Percentiles rank a stretch among this genome's conserved stretches.
phyloP scores from a whole-genome alignment of 1,140 invertebrate genomes.

The Schlechtendalia chinensis region DNA sequence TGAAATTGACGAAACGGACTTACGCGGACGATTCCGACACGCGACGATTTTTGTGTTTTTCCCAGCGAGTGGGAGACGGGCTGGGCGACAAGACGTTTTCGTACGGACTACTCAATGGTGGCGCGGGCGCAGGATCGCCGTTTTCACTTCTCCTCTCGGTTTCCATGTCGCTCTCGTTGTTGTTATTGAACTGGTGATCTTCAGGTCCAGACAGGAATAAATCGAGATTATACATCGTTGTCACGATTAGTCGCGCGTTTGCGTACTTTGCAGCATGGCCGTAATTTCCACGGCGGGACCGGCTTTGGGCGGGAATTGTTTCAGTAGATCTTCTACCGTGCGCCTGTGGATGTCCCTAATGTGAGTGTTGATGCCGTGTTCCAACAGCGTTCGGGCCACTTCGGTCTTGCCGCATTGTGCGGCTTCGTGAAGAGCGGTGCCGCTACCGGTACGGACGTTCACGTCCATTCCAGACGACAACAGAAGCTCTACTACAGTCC shows the following conservation, averaged over 20 bases:
- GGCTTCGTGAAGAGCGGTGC: conserved; percentile 92
- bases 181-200: conserved; percentile 43
- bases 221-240: too few relatives aligned
- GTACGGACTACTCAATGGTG: conserved; percentile 64
- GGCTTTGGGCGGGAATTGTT: conserved; percentile 84
- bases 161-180: conserved; percentile 41
- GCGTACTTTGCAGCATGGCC: conserved; percentile 37
- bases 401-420: conserved; percentile 90
- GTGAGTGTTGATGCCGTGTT: conserved; percentile 77
- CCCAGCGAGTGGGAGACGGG: conserved; percentile 64
- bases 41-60: conserved; percentile 56
- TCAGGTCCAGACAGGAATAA: not conserved
- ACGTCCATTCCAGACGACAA: conserved; percentile 83
- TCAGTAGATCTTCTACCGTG: conserved; percentile 83
- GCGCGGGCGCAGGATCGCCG: conserved; percentile 62
- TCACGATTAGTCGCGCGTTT: not conserved
- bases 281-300: conserved; percentile 63
- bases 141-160: conserved; percentile 53
- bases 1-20: not conserved
- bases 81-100: conserved; percentile 61
- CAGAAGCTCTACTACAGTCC: conserved; percentile 79
- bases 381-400: conserved; percentile 79
- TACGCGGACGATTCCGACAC: conserved; percentile 62
- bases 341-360: conserved; percentile 74
- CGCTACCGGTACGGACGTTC: conserved; percentile 81